phyloP scores from a whole-genome alignment of 2,888 invertebrate species.

The Lordiphosa andalusiaca region DNA sequence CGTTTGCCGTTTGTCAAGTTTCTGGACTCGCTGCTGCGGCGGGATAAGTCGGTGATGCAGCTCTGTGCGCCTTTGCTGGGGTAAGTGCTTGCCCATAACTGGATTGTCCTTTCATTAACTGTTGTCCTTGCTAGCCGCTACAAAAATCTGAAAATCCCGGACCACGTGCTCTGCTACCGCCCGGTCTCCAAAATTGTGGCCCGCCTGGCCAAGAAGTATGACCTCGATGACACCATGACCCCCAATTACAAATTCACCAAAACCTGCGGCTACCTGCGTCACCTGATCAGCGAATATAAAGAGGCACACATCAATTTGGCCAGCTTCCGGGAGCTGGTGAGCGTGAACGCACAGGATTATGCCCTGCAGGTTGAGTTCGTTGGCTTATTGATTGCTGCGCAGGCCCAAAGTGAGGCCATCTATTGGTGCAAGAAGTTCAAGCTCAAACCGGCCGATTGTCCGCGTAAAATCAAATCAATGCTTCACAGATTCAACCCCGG shows the following conservation, averaged over 20 bases:
- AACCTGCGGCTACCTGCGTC: too few species aligned
- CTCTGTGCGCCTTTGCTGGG: constrained; percentile 83
- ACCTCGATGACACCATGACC: too few species aligned
- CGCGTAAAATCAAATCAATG: constrained; percentile 54
- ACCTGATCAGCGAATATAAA: constrained; percentile 87
- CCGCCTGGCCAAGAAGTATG: too few species aligned
- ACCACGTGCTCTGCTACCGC: too few species aligned
- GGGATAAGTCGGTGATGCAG: constrained; percentile 82
- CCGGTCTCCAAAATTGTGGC: too few species aligned
- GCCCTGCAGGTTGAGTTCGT: constrained; percentile 86
- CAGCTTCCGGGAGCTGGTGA: constrained; percentile 91
- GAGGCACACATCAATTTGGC: constrained; percentile 87
- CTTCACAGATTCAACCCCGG: constrained; percentile 15
- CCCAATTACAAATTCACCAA: too few species aligned
- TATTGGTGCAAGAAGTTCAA: constrained; percentile 87
- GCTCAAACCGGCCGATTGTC: constrained; percentile 66
- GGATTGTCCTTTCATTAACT: background rate
- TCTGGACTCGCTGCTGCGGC: constrained; percentile 86
- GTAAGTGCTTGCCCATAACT: constrained; percentile 74
- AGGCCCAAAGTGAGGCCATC: constrained; percentile 86
- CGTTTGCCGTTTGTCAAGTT: constrained; percentile 85
- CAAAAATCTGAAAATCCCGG: too few species aligned
- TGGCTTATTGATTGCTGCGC: constrained; percentile 83
- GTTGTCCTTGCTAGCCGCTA: constrained; percentile 53
- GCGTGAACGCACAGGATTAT: constrained; percentile 84